Percentiles rank a stretch among this genome's conserved stretches.
Conservation (phyloP, 1,140 invertebrate species). For the Tetramorium alpestre region DNA sequence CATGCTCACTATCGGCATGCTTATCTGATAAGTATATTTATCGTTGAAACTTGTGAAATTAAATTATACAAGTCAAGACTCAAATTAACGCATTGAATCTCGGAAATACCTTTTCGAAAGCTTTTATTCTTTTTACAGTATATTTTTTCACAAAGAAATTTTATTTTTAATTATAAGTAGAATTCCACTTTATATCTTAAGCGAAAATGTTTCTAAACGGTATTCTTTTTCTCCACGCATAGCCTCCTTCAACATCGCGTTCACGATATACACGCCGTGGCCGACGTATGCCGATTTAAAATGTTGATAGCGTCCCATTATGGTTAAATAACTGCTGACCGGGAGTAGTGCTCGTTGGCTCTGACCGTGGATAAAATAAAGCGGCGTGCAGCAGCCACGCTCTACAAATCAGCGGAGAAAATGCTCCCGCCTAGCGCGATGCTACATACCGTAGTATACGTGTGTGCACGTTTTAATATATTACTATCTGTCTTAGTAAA, state of each 20-base stretch:
- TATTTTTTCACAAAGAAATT: not conserved
- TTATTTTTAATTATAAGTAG: not conserved
- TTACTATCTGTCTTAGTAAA: not conserved
- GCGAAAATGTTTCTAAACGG: constrained; percentile 10
- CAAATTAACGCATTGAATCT: not conserved
- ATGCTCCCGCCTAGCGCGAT: constrained; percentile 51
- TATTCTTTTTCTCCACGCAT: constrained; percentile 13
- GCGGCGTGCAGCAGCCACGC: constrained; percentile 69
- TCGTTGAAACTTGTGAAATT: not conserved
- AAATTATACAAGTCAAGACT: too few species aligned
- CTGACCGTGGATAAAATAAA: constrained; percentile 76
- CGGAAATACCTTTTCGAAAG: not conserved
- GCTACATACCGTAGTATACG: not conserved
- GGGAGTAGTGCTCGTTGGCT: constrained; percentile 25
- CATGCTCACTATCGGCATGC: not conserved
- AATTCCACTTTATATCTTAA: not conserved
- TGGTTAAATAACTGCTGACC: constrained; percentile 55
- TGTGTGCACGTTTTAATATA: constrained; percentile 4
- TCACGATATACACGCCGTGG: not conserved
- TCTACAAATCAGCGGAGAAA: constrained; percentile 79
- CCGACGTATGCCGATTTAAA: constrained; percentile 43
- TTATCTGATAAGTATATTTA: constrained; percentile 19
- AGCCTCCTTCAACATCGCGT: not conserved
- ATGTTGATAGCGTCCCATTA: constrained; percentile 58
- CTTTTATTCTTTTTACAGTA: not conserved